These are phyloP conservation scores for Wiebesia pumilae DNA, from an alignment of 1,140 invertebrate species.

Conservation along the genomic window DNA sequence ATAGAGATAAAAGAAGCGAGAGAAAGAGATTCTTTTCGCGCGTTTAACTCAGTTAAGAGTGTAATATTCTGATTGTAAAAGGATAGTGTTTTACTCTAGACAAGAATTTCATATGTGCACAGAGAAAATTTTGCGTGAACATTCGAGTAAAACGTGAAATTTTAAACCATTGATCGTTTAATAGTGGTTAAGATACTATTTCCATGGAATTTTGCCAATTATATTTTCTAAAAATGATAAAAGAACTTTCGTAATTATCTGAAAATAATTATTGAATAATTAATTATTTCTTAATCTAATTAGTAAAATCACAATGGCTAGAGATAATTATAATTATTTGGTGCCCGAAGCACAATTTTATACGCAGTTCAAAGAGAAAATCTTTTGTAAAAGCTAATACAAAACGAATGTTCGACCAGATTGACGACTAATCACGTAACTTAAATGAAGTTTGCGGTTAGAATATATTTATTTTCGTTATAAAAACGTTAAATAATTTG, in stretches of 20 bases:
- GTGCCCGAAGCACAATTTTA: slow-evolving; percentile 10
- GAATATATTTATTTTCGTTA: slow-evolving; percentile 20
- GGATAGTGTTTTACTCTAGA: not conserved
- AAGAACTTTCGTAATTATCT: too few species aligned
- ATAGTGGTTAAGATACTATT: too few species aligned
- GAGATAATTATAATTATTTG: not conserved
- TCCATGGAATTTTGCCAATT: too few species aligned
- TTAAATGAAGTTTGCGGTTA: slow-evolving; percentile 31
- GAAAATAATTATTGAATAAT: too few species aligned
- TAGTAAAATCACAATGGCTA: not conserved
- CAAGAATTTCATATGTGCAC: not conserved
- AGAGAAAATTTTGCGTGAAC: not conserved
- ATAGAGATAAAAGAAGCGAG: not conserved
- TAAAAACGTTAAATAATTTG: not conserved
- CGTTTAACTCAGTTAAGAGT: slow-evolving; percentile 32
- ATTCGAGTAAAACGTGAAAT: not conserved
- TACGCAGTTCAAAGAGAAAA: slow-evolving; percentile 5
- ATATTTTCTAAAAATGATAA: too few species aligned
- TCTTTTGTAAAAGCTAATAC: not conserved
- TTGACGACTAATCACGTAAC: slow-evolving; percentile 27
- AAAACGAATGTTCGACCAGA: not conserved
- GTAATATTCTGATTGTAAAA: slow-evolving; percentile 25
- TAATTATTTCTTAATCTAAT: too few species aligned
- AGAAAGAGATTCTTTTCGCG: not conserved
- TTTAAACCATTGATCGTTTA: too few species aligned